Conservation (phyloP, 2,888 invertebrate species). For the Troides aeacus region DNA sequence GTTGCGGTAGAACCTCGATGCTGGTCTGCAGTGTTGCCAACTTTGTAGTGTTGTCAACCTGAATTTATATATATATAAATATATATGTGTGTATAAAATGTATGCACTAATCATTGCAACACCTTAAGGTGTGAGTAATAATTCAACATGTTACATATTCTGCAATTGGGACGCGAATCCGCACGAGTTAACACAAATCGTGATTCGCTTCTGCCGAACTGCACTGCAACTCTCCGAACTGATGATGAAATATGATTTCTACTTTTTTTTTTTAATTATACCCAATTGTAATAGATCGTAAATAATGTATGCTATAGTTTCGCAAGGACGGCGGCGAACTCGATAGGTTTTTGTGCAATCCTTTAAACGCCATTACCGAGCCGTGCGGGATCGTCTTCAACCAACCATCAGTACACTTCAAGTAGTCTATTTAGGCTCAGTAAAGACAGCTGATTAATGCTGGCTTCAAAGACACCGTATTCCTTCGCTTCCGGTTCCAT, state of each 20-base stretch:
- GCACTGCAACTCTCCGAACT: constrained; percentile 10
- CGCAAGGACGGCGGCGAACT: background rate
- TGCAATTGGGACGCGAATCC: constrained; percentile 3
- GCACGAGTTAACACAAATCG: constrained; percentile 7
- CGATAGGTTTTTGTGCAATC: background rate
- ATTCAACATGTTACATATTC: background rate
- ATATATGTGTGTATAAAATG: too few species aligned
- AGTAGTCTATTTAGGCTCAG: too few species aligned
- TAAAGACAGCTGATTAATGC: too few species aligned
- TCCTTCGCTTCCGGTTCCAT: too few species aligned
- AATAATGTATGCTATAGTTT: constrained; percentile 2
- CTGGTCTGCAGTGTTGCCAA: too few species aligned
- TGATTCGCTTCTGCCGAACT: constrained; percentile 14
- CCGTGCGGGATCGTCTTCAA: background rate
- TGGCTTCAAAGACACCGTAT: too few species aligned
- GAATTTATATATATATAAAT: too few species aligned
- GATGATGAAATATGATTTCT: constrained; percentile 11
- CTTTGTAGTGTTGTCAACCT: too few species aligned
- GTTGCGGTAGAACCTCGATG: too few species aligned
- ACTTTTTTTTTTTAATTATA: constrained; percentile 9
- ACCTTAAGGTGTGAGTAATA: background rate
- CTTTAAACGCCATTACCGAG: background rate
- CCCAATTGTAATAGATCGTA: constrained; percentile 3
- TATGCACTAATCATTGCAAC: background rate
- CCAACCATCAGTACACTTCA: background rate